phyloP scores from a whole-genome alignment of 2,797 vertebrate species.

The Galaxias olidus region DNA sequence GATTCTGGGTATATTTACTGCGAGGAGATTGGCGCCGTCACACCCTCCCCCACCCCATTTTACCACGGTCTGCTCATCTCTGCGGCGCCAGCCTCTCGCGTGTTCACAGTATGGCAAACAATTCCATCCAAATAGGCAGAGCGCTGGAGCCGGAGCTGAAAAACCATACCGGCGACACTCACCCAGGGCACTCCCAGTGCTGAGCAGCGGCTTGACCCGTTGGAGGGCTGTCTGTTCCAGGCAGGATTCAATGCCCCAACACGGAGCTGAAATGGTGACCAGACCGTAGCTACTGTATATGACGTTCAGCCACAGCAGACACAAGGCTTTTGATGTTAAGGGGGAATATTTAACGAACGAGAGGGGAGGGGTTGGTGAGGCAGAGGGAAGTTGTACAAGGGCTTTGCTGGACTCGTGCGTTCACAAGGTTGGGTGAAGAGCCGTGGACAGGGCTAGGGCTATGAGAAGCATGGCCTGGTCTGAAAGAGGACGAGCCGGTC shows the following conservation, averaged over 20 bases:
- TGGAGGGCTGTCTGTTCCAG: no score
- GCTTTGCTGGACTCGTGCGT: neutral
- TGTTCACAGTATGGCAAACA: neutral
- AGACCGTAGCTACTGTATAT: no score
- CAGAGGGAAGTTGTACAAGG: neutral
- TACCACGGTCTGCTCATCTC: neutral
- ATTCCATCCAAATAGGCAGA: no score
- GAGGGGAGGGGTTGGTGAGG: neutral
- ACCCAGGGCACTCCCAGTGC: no score
- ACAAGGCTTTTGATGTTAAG: neutral
- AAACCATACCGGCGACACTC: no score
- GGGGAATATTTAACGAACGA: neutral
- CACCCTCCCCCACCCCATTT: conserved; percentile 22
- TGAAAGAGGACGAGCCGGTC: no score
- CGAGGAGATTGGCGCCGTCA: conserved; percentile 32
- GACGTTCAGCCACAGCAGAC: no score
- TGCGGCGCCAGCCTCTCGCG: conserved; percentile 1
- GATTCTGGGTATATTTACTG: conserved; percentile 55
- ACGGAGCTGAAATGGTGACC: no score
- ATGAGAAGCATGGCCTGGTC: neutral
- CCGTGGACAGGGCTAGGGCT: neutral
- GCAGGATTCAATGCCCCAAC: no score
- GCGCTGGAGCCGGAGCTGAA: no score
- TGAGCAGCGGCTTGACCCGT: no score
- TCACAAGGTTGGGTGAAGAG: neutral